These are phyloP conservation scores for Neopipo cinnamomea DNA, from an alignment of 2,113 vertebrate species.

Conservation along the genomic window DNA sequence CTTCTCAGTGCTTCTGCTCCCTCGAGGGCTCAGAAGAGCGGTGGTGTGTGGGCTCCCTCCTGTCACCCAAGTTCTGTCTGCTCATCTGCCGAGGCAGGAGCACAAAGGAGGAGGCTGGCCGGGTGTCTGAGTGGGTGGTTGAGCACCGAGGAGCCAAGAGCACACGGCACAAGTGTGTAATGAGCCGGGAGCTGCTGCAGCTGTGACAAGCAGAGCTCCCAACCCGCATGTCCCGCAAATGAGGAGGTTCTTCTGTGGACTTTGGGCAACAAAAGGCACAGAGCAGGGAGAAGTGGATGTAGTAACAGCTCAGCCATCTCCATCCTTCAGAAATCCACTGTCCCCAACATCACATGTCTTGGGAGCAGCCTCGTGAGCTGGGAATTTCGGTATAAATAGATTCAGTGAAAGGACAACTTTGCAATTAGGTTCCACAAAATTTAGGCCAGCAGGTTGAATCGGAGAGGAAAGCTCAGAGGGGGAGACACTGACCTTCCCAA, in stretches of 20 bases:
- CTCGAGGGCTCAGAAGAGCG: neutral
- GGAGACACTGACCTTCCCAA: neutral
- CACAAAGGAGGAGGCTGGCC: neutral
- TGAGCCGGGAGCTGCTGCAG: neutral
- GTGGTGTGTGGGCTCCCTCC: neutral
- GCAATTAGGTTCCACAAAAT: neutral
- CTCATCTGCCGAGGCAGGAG: neutral
- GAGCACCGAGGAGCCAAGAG: neutral
- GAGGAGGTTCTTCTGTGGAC: fast-evolving
- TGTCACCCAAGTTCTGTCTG: neutral
- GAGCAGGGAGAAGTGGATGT: neutral
- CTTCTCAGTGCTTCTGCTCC: neutral
- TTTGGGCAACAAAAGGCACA: neutral
- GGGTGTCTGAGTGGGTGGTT: neutral
- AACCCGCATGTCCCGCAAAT: neutral
- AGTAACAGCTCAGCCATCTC: neutral
- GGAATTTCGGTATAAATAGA: neutral
- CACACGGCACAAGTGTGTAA: neutral
- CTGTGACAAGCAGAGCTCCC: neutral
- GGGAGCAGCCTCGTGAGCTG: fast-evolving
- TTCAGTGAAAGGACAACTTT: neutral
- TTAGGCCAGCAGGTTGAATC: neutral
- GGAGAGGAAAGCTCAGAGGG: neutral
- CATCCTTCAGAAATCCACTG: neutral
- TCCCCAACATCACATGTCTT: fast-evolving